These are phyloP conservation scores for Scaptomyza graminum DNA, from an alignment of 1,140 invertebrate species.

Conservation along the genomic window DNA sequence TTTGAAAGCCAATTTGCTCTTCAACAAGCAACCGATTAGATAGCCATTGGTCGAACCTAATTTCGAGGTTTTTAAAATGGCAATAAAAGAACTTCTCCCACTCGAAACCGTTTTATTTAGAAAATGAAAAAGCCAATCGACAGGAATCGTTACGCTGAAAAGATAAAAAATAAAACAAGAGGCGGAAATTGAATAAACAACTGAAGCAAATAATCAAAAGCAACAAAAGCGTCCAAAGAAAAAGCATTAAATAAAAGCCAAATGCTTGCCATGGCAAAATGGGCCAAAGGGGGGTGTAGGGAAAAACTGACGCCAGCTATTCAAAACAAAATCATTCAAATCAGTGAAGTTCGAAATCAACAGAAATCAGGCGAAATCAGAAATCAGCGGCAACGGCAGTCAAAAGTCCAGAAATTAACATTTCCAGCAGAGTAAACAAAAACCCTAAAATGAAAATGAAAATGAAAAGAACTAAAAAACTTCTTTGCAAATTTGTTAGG, in stretches of 20 bases:
- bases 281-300: background rate
- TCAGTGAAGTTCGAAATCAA: conserved; percentile 47
- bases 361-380: conserved; percentile 24
- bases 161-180: conserved; percentile 41
- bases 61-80: conserved; percentile 20
- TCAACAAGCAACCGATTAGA: conserved; percentile 9
- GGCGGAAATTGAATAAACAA: conserved; percentile 77
- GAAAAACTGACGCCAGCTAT: conserved; percentile 46
- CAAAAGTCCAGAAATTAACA: conserved; percentile 80
- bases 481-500: conserved; percentile 69
- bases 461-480: conserved; percentile 31
- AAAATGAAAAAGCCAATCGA: conserved; percentile 69
- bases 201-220: conserved; percentile 75
- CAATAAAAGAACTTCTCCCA: conserved; percentile 4
- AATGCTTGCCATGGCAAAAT: conserved; percentile 9
- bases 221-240: conserved; percentile 37
- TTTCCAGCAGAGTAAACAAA: conserved; percentile 74
- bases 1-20: background rate
- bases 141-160: conserved; percentile 28
- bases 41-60: background rate
- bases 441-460: conserved; percentile 9
- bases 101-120: conserved; percentile 51
- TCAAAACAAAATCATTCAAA: conserved; percentile 70
- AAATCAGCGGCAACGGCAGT: conserved; percentile 46
- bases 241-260: conserved; percentile 40